Evolutionary conservation across 1,140 invertebrate species (phyloP).

Genomic region (Gonatopus flavifemur): DNA sequence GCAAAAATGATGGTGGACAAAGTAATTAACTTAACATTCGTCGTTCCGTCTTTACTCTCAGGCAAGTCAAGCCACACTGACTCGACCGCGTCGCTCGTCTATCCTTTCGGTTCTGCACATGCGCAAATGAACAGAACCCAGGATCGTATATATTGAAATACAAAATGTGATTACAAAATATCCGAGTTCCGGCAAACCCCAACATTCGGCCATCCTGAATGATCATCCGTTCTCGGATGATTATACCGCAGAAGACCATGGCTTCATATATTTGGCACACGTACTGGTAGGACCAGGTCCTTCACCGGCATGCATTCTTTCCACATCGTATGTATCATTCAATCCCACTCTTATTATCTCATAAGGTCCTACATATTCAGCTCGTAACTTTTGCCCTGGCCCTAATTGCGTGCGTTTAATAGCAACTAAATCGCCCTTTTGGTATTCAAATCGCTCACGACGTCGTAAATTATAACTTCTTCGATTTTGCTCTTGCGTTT

Average conservation of each 20-base stretch:
- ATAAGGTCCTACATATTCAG: slow-evolving; percentile 24
- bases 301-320: slow-evolving; percentile 25
- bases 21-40: no score
- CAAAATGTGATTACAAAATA: no score
- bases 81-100: no score
- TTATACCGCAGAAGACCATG: slow-evolving; percentile 21
- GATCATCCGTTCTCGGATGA: slow-evolving; percentile 12
- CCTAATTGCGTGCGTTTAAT: slow-evolving; percentile 30
- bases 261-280: slow-evolving; percentile 38
- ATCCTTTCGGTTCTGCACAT: no score
- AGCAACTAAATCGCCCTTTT: slow-evolving; percentile 30
- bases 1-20: no score
- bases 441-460: slow-evolving; percentile 1
- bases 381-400: slow-evolving; percentile 17
- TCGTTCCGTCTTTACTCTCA: no score
- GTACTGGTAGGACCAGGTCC: slow-evolving; percentile 30
- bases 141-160: no score
- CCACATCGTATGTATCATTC: slow-evolving; percentile 35
- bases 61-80: no score
- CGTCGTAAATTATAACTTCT: slow-evolving; percentile 18
- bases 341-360: slow-evolving; percentile 14
- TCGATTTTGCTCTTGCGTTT: slow-evolving; percentile 36
- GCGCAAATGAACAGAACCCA: no score
- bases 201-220: slow-evolving; percentile 26
- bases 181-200: no score